A percentile compares a stretch with the other conserved stretches of the same genome.
phyloP scores from a whole-genome alignment of 1,140 invertebrate species.

The Nautilus pompilius region DNA sequence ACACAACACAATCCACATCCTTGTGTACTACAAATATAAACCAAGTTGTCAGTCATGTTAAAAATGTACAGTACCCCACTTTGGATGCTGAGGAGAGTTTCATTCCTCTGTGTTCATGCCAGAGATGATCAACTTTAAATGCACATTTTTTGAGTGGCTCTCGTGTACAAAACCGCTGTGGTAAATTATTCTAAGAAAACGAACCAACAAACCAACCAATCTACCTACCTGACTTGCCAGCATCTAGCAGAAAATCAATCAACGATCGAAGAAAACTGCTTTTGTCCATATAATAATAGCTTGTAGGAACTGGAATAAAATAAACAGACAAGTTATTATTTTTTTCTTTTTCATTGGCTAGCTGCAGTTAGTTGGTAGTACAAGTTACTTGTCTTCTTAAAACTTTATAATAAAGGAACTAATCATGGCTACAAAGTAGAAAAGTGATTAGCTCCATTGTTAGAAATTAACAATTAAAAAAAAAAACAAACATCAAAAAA shows the following conservation, averaged over 20 bases:
- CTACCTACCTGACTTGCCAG: slow-evolving; percentile 34
- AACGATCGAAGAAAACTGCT: slow-evolving; percentile 35
- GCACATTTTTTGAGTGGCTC: background rate
- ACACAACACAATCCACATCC: background rate
- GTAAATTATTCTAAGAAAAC: background rate
- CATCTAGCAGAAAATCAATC: slow-evolving; percentile 38
- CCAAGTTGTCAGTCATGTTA: no score
- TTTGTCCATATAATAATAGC: slow-evolving; percentile 37
- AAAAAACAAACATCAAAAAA: no score
- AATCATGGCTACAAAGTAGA: no score
- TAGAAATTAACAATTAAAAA: no score
- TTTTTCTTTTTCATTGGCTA: no score
- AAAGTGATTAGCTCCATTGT: no score
- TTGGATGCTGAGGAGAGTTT: background rate
- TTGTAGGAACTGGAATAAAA: slow-evolving; percentile 33
- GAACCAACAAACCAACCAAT: background rate
- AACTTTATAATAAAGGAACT: no score
- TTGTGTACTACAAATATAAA: background rate
- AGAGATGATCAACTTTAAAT: background rate
- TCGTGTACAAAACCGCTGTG: background rate
- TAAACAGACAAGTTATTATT: background rate
- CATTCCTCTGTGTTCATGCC: background rate
- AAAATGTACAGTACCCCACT: no score
- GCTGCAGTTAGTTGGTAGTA: no score
- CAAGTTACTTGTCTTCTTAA: no score